phyloP scores from a whole-genome alignment of 2,113 vertebrate species.

The Irena cyanogastra region DNA sequence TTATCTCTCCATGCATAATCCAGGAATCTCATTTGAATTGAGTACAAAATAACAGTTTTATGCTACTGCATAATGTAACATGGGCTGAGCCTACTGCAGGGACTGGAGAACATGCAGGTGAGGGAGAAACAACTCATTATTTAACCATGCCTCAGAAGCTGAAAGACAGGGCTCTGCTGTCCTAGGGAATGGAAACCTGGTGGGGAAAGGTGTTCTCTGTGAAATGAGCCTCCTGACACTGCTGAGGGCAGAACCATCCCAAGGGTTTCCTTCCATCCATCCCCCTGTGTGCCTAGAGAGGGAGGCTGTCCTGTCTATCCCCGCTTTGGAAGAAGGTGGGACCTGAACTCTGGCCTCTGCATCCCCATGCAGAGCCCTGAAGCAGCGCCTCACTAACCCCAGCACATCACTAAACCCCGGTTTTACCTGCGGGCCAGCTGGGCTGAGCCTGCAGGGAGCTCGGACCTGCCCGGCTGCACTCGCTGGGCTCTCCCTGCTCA shows the following conservation, averaged over 20 bases:
- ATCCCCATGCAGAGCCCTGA: not conserved
- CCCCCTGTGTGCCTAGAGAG: rapidly evolving
- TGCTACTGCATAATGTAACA: not conserved
- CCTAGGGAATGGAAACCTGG: not conserved
- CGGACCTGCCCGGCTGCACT: rapidly evolving
- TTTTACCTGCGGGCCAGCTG: rapidly evolving
- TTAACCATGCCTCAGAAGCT: not conserved
- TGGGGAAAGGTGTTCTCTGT: not conserved
- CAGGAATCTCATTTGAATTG: not conserved
- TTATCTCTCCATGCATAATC: not conserved
- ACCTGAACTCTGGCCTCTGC: not conserved
- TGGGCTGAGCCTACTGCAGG: not conserved
- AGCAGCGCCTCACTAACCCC: not conserved
- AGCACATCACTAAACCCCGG: not conserved
- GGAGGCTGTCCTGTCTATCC: not conserved
- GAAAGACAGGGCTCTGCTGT: not conserved
- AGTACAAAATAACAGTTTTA: not conserved
- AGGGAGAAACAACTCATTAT: not conserved
- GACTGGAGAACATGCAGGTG: not conserved
- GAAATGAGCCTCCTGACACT: not conserved
- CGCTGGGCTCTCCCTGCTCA: rapidly evolving
- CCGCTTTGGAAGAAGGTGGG: not conserved
- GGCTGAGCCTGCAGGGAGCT: not conserved
- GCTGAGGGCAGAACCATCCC: not conserved
- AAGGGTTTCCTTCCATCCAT: not conserved